These are phyloP conservation scores for Asarcornis scutulata DNA, from an alignment of 2,113 vertebrate genomes.

Conservation along the genomic window DNA sequence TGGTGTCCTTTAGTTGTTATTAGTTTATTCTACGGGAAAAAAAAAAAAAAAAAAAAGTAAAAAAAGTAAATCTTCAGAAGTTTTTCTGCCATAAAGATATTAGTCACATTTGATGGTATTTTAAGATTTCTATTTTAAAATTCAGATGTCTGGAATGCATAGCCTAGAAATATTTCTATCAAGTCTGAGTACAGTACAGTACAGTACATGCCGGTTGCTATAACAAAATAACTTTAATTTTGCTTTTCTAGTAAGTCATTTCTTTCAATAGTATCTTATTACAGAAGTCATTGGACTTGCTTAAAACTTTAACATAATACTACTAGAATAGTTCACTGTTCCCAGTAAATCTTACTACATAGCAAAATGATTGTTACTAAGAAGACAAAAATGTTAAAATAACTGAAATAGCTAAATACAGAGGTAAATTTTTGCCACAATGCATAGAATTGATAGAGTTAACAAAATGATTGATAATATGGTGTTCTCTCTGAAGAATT, in stretches of 20 bases:
- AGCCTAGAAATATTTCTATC: constrained; percentile 51
- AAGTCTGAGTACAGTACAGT: background rate
- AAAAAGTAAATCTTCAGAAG: background rate
- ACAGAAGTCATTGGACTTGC: constrained; percentile 42
- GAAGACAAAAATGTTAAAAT: constrained; percentile 22
- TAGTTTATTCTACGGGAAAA: constrained; percentile 2
- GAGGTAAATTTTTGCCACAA: constrained; percentile 25
- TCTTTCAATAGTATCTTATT: constrained; percentile 61
- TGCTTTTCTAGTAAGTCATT: constrained; percentile 48
- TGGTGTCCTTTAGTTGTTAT: constrained; percentile 34
- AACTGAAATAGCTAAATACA: constrained; percentile 54
- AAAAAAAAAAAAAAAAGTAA: background rate
- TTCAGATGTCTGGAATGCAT: background rate
- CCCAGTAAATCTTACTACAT: background rate
- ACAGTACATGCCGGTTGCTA: constrained; percentile 37
- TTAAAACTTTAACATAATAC: constrained; percentile 57
- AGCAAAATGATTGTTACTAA: background rate
- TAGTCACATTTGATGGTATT: background rate
- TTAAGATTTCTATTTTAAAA: background rate
- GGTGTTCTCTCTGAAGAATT: constrained; percentile 51
- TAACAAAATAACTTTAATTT: constrained; percentile 36
- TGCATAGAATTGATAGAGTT: constrained; percentile 47
- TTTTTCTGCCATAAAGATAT: constrained; percentile 37
- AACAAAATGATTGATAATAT: constrained; percentile 66
- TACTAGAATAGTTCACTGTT: background rate